Conservation (phyloP, 2,888 invertebrate species). For the Heteromyza rotundicornis region DNA sequence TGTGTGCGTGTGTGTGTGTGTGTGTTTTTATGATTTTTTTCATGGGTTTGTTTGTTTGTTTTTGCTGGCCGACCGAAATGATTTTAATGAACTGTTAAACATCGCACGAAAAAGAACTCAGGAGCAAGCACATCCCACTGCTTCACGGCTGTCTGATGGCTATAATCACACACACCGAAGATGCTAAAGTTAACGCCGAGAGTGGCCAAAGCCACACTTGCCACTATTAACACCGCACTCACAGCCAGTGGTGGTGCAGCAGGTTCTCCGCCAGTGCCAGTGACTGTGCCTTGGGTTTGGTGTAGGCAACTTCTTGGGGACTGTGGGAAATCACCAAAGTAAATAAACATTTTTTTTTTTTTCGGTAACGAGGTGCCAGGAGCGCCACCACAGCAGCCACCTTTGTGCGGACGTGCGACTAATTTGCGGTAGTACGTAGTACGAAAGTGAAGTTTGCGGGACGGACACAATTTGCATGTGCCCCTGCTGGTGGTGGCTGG, state of each 20-base stretch:
- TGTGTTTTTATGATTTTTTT: too few species aligned
- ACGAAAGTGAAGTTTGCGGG: conserved; percentile 25
- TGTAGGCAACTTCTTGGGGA: background rate
- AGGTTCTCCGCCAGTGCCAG: too few species aligned
- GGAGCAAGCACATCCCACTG: conserved; percentile 22
- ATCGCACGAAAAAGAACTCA: conserved; percentile 9
- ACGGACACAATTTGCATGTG: conserved; percentile 51
- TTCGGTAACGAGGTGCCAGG: conserved; percentile 31
- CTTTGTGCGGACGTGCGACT: conserved; percentile 41
- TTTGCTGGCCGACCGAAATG: background rate
- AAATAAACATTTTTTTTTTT: conserved; percentile 7
- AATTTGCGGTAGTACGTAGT: conserved; percentile 53
- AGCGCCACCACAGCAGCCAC: conserved; percentile 26
- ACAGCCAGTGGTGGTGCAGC: conserved; percentile 10
- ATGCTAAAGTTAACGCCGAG: conserved; percentile 60
- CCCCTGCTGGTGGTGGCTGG: conserved; percentile 14
- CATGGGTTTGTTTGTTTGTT: conserved; percentile 27
- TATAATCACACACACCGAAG: conserved; percentile 41
- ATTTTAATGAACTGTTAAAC: conserved; percentile 38
- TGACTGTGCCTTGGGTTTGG: background rate
- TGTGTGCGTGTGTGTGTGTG: too few species aligned
- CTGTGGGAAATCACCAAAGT: conserved; percentile 6
- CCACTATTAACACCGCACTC: conserved; percentile 42
- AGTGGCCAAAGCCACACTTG: conserved; percentile 61
- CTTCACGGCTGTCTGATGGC: conserved; percentile 19